A percentile compares a stretch with the other conserved stretches of the same genome.
Evolutionary conservation across 2,888 invertebrate species (phyloP).

Genomic region (Chymomyza fuscimana): DNA sequence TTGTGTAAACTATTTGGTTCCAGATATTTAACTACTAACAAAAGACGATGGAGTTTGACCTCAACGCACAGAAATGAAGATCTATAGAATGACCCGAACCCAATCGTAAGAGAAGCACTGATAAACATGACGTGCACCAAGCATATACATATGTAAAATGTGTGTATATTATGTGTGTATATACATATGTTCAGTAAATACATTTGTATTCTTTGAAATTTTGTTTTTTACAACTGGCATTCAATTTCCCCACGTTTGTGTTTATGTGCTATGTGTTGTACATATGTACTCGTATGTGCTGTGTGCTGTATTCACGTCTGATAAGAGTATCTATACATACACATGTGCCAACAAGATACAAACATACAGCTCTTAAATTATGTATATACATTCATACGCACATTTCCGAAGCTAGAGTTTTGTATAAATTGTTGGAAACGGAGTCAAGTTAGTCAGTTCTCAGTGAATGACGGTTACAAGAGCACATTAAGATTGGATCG

Average conservation of each 20-base stretch:
- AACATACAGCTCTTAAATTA: no score
- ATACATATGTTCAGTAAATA: no score
- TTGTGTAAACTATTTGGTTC: background rate
- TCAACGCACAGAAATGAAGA: background rate
- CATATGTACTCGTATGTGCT: background rate
- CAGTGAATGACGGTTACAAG: constrained; percentile 42
- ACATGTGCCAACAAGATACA: background rate
- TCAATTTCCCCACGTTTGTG: no score
- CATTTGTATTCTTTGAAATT: no score
- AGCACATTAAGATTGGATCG: constrained; percentile 12
- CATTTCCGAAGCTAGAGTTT: no score
- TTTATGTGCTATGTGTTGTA: no score
- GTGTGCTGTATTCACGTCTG: background rate
- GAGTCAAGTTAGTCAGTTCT: constrained; percentile 50
- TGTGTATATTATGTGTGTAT: background rate
- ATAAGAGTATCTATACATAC: no score
- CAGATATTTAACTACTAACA: background rate
- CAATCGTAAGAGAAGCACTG: background rate
- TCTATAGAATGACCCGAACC: background rate
- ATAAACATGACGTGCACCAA: background rate
- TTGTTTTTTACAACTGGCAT: no score
- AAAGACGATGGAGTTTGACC: background rate
- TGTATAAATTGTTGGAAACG: constrained; percentile 52
- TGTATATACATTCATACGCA: background rate
- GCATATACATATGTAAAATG: background rate